Percentiles rank a stretch among this genome's conserved stretches.
phyloP scores from a whole-genome alignment of 1,140 invertebrate species.

The Halictus rubicundus region DNA sequence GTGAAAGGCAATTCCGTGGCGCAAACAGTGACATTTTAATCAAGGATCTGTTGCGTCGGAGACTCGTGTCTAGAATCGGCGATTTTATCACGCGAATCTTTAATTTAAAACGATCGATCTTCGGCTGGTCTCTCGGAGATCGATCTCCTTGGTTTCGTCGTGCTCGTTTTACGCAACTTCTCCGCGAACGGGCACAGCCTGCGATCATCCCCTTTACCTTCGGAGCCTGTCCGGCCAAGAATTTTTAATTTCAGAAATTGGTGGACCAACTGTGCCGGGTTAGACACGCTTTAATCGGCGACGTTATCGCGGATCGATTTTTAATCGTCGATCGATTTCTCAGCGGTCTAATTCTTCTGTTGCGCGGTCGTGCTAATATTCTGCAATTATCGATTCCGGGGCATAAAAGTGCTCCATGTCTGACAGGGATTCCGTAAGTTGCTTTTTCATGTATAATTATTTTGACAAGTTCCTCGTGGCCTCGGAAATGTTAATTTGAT shows the following conservation, averaged over 20 bases:
- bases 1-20: neutral
- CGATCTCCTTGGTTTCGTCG: neutral
- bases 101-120: conserved; percentile 39
- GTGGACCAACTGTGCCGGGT: conserved; percentile 14
- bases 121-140: neutral
- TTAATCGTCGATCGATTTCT: neutral
- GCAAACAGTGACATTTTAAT: conserved; percentile 19
- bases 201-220: neutral
- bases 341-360: neutral
- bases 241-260: conserved; percentile 48
- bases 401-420: neutral
- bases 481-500: no score
- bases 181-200: neutral
- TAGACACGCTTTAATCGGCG: conserved; percentile 31
- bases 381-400: neutral
- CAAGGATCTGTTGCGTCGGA: neutral
- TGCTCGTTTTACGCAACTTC: conserved; percentile 16
- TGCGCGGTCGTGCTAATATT: neutral
- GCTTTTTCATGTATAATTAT: neutral
- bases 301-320: conserved; percentile 16
- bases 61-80: conserved; percentile 10
- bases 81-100: conserved; percentile 33
- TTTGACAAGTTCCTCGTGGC: no score
- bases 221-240: neutral
- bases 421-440: neutral